Percentiles rank a stretch among this genome's conserved stretches.
Evolutionary conservation across 2,113 vertebrate species (phyloP).

Genomic region (Plestiodon gilberti): DNA sequence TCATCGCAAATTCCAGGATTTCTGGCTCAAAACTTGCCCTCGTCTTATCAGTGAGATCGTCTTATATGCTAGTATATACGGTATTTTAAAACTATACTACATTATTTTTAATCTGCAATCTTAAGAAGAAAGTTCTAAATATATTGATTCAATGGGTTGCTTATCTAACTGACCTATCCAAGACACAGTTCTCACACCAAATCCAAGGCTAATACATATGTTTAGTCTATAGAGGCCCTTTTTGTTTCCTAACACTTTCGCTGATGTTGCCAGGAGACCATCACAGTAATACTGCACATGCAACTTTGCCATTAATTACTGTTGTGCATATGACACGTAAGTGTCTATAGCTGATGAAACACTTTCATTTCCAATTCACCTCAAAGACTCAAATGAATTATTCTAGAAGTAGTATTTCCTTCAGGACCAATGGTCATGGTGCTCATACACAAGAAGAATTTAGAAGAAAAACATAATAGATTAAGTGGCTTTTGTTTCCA

Average conservation of each 20-base stretch:
- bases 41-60: too few species aligned
- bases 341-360: conserved; percentile 37
- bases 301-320: conserved; percentile 56
- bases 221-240: background rate
- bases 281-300: conserved; percentile 10
- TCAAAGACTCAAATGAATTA: conserved; percentile 37
- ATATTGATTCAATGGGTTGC: background rate
- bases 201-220: background rate
- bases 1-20: too few species aligned
- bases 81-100: background rate
- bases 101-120: background rate
- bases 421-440: conserved; percentile 30
- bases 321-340: conserved; percentile 21
- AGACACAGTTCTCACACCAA: background rate
- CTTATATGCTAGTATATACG: too few species aligned
- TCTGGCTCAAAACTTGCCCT: too few species aligned
- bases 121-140: background rate
- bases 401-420: background rate
- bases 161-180: background rate
- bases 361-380: conserved; percentile 25
- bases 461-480: conserved; percentile 24
- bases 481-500: conserved; percentile 11
- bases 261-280: conserved; percentile 46
- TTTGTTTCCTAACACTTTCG: conserved; percentile 14
- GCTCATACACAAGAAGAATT: conserved; percentile 43